Percentiles rank a stretch among this genome's conserved stretches.
These are phyloP conservation scores for Plusia festucae DNA, from an alignment of 2,888 invertebrate species.

Conservation along the genomic window DNA sequence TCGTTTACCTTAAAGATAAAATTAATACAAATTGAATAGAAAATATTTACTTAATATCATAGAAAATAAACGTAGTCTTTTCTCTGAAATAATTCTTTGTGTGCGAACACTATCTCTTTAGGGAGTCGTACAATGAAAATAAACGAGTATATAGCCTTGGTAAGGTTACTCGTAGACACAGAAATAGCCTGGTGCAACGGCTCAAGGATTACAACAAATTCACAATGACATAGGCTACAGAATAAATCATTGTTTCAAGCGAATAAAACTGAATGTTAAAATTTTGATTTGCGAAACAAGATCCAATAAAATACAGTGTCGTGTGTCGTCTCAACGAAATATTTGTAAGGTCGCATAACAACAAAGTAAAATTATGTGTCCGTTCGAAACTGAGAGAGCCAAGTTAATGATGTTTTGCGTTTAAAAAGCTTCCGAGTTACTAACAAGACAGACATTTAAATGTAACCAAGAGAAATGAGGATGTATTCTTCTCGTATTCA, in stretches of 20 bases:
- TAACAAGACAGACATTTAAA: conserved; percentile 17
- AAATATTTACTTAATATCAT: conserved; percentile 16
- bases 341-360: conserved; percentile 30
- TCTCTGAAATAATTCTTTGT: conserved; percentile 33
- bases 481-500: background rate
- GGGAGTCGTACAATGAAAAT: conserved; percentile 31
- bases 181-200: conserved; percentile 32
- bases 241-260: conserved; percentile 45
- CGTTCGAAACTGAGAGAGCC: conserved; percentile 17
- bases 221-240: conserved; percentile 38
- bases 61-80: conserved; percentile 20
- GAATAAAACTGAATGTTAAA: conserved; percentile 42
- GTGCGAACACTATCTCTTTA: conserved; percentile 23
- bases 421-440: conserved; percentile 10
- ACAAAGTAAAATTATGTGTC: conserved; percentile 40
- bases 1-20: no score
- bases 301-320: conserved; percentile 47
- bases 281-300: conserved; percentile 46
- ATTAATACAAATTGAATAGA: background rate
- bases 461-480: background rate
- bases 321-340: conserved; percentile 37
- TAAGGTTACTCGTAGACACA: conserved; percentile 38
- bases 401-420: conserved; percentile 20
- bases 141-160: conserved; percentile 33
- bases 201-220: conserved; percentile 49